These are phyloP conservation scores for Heliconius cydno DNA, from an alignment of 2,888 invertebrate genomes.

Conservation along the genomic window DNA sequence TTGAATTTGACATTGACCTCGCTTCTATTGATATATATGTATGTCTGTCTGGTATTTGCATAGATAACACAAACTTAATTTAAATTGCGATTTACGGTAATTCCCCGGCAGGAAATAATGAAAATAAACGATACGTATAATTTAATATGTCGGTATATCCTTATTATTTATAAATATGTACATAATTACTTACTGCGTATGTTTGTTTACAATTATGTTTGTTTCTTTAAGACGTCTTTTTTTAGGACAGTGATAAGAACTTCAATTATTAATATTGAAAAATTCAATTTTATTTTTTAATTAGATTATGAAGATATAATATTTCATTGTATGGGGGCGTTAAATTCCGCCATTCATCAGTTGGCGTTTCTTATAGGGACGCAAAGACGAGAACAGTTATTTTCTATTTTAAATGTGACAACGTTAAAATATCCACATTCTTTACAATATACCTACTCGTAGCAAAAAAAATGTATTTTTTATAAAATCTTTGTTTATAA, in stretches of 20 bases:
- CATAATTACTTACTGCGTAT: neutral
- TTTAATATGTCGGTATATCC: slow-evolving; percentile 1
- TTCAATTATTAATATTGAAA: neutral
- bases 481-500: no score
- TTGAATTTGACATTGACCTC: neutral
- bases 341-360: neutral
- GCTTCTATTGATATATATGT: neutral
- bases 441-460: no score
- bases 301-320: neutral
- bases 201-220: neutral
- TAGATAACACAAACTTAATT: neutral
- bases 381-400: no score
- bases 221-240: neutral
- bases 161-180: slow-evolving; percentile 9
- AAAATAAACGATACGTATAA: neutral
- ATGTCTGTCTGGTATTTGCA: neutral
- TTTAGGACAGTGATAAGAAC: neutral
- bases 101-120: neutral
- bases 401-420: no score
- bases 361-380: no score
- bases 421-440: no score
- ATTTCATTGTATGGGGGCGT: neutral
- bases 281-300: neutral
- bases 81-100: neutral
- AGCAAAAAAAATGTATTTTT: no score